Base-by-base conservation (phyloP, 1,140 invertebrate genomes). In the Antheraea mylitta region DNA sequence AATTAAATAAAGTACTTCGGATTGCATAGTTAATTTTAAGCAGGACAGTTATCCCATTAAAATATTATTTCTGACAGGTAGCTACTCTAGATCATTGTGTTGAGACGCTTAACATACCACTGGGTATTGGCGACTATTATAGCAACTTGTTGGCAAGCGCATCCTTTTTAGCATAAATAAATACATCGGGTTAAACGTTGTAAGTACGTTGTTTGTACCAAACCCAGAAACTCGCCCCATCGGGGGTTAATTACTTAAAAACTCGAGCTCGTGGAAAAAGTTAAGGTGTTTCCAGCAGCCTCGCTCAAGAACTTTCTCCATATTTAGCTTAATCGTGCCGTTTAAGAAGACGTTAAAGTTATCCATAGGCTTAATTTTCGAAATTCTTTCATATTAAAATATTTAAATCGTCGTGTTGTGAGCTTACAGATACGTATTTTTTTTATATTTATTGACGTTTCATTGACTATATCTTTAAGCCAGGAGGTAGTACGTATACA, bases 231-330 rank as follows among this genome's bases (percentile, higher is more conserved):
- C 3, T 63, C 37, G 16, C 30, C 61, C 60, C 61, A 63, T 37
- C 19, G 9, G 10, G 30, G 37, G 61, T 37, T 63, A 63, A 63
- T 63, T 63, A 63, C 61, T 63, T 63, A 63, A 63, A 63, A 63
- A 63, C 9, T 63, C 37, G 19, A 63, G 19, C 30, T 18, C 61
- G 18, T 37, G 61, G n/a, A 63, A 63, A 63, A 63, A 63, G 61
- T 63, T 63, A 63, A 63, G 61, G 61, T 63, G 61, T 63, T 63
- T 63, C 19, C 16, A 63, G 37, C 61, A 63, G 61, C 22, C 61
- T 37, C 61, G 61, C 61, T 30, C 22, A 53, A 7, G 8, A 63
- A 63, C 61, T 63, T 63, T 37, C 16, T 13, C 61, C 61, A 63
- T 63, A 63, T 63, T 36, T 30, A 63, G 61, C 30, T 37, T n/a